Percentiles rank a stretch among this genome's conserved stretches.
Evolutionary conservation across 1,140 invertebrate genomes (phyloP).

Genomic region (Mya arenaria): DNA sequence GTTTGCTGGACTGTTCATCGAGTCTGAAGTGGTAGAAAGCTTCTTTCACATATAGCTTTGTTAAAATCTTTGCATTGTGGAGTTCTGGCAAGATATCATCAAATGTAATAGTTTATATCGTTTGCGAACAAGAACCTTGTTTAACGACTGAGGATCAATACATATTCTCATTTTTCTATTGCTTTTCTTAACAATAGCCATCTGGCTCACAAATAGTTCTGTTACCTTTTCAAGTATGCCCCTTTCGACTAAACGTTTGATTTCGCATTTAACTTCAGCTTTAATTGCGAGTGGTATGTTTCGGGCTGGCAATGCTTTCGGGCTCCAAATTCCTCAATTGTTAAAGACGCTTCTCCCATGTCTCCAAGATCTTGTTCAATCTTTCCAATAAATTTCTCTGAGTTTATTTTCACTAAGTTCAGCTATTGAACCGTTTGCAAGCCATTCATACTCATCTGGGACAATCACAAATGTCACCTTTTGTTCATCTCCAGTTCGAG

Average conservation of each 20-base stretch:
- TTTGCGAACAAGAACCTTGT: slow-evolving; percentile 28
- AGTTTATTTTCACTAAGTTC: no score
- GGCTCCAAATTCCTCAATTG: background rate
- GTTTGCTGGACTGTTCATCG: slow-evolving; percentile 58
- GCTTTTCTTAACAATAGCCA: slow-evolving; percentile 57
- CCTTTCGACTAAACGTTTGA: background rate
- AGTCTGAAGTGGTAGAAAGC: slow-evolving; percentile 67
- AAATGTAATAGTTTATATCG: background rate
- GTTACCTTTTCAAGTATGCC: slow-evolving; percentile 51
- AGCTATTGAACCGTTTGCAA: background rate
- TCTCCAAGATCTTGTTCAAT: background rate
- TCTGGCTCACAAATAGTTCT: slow-evolving; percentile 58
- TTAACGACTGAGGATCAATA: slow-evolving; percentile 58
- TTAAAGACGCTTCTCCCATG: background rate
- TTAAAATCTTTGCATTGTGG: background rate
- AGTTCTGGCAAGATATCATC: slow-evolving; percentile 13
- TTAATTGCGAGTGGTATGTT: background rate
- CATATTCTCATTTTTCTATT: slow-evolving; percentile 57
- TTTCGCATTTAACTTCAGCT: background rate
- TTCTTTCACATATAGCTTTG: slow-evolving; percentile 13
- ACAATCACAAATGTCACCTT: background rate
- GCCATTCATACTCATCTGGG: background rate
- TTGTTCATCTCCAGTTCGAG: background rate
- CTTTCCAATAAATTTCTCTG: no score
- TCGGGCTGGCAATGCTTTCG: background rate